Conservation (phyloP, 1,140 invertebrate species). For the Phocides pigmalion region DNA sequence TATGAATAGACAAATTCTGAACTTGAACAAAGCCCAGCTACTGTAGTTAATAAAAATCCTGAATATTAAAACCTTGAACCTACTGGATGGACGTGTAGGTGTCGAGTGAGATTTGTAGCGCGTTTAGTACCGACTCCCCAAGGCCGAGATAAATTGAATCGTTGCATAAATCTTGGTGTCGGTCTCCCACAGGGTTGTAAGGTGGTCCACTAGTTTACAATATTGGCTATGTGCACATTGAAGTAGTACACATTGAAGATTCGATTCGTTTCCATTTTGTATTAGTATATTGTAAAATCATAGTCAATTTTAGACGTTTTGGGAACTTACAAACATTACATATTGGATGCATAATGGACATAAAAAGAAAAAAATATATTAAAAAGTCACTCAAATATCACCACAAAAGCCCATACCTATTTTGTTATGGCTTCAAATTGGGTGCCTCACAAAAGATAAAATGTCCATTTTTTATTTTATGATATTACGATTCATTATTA, state of each 20-base stretch:
- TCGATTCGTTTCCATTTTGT: too few relatives aligned
- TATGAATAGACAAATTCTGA: constrained; percentile 2
- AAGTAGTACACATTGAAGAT: background rate
- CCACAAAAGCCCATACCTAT: too few relatives aligned
- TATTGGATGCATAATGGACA: too few relatives aligned
- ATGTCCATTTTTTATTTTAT: too few relatives aligned
- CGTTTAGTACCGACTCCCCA: constrained; percentile 21
- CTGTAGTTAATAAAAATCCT: background rate
- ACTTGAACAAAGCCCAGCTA: background rate
- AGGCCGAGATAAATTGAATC: constrained; percentile 37
- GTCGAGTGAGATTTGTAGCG: constrained; percentile 24
- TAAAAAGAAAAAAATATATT: too few relatives aligned
- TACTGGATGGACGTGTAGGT: constrained; percentile 36
- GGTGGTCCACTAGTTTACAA: background rate
- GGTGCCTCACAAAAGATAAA: too few relatives aligned
- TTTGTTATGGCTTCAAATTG: too few relatives aligned
- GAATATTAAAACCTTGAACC: constrained; percentile 38
- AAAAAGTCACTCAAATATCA: too few relatives aligned
- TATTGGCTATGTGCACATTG: background rate
- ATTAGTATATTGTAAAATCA: too few relatives aligned
- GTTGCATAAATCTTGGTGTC: constrained; percentile 42
- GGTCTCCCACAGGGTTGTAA: constrained; percentile 8
- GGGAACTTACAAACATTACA: too few relatives aligned
- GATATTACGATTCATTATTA: too few relatives aligned
- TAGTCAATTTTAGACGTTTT: too few relatives aligned